phyloP scores from a whole-genome alignment of 2,113 vertebrate species.

The Notarius lentiginosus region DNA sequence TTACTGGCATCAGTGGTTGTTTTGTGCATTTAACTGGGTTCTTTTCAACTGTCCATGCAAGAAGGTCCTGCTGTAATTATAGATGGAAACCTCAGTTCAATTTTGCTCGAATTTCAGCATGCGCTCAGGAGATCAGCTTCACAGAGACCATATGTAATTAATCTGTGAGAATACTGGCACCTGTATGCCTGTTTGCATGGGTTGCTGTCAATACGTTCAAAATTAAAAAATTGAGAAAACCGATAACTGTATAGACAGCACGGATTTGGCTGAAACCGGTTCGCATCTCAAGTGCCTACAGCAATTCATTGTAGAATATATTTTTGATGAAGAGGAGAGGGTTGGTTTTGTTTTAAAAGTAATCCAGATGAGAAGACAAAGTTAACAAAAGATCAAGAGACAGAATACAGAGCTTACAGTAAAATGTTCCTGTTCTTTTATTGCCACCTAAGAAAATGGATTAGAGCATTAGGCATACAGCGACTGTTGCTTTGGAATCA shows the following conservation, averaged over 20 bases:
- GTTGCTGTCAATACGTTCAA: conserved; percentile 41
- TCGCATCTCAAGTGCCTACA: conserved; percentile 57
- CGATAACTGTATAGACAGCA: conserved; percentile 32
- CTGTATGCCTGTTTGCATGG: conserved; percentile 23
- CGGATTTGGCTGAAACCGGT: conserved; percentile 49
- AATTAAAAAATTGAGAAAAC: conserved; percentile 22
- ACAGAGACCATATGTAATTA: conserved; percentile 17
- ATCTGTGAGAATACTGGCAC: conserved; percentile 19
- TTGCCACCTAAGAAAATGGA: conserved; percentile 94
- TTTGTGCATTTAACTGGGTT: conserved; percentile 37
- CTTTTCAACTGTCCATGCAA: conserved; percentile 35
- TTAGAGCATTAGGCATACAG: conserved; percentile 63
- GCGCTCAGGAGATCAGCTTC: conserved; percentile 9
- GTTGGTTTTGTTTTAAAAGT: background rate
- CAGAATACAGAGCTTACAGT: conserved; percentile 58
- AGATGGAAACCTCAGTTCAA: conserved; percentile 5
- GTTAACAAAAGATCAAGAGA: conserved; percentile 39
- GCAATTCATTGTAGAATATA: conserved; percentile 40
- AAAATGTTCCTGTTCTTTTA: conserved; percentile 83
- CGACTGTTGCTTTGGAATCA: conserved; percentile 69
- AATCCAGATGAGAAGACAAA: conserved; percentile 33
- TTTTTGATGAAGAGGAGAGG: background rate
- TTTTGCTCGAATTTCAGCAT: conserved; percentile 37
- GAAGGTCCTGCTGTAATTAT: conserved; percentile 35
- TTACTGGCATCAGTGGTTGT: conserved; percentile 28